Conservation (phyloP, 2,888 invertebrate genomes). For the Leptura quadrifasciata region DNA sequence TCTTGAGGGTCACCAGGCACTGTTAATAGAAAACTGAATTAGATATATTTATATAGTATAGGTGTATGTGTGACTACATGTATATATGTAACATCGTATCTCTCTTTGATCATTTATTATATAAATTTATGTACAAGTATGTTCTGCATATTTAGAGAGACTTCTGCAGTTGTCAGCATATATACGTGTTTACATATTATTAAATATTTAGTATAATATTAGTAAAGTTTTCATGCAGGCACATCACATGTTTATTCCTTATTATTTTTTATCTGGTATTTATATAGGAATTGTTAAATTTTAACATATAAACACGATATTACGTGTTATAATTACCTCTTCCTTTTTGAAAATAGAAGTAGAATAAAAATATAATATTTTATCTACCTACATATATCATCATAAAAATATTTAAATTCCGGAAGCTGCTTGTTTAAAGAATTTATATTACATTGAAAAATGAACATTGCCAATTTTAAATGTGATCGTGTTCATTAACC, state of each 20-base stretch:
- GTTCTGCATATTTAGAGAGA: no score
- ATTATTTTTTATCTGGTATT: constrained; percentile 60
- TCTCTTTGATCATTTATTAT: no score
- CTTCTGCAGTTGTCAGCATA: no score
- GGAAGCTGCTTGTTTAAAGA: constrained; percentile 44
- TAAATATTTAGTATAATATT: constrained; percentile 14
- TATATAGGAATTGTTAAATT: constrained; percentile 71
- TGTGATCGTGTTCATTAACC: constrained; percentile 50
- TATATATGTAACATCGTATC: no score
- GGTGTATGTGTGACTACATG: neutral
- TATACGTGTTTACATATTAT: no score
- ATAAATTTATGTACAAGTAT: no score
- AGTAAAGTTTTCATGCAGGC: constrained; percentile 69
- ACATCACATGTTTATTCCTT: constrained; percentile 69
- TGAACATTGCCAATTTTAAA: constrained; percentile 20
- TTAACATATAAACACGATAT: constrained; percentile 84
- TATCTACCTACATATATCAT: constrained; percentile 43
- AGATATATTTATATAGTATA: constrained; percentile 11
- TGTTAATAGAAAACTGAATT: constrained; percentile 75
- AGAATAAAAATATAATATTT: constrained; percentile 46
- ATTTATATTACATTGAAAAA: constrained; percentile 35
- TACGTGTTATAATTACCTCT: constrained; percentile 72
- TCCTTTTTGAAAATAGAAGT: constrained; percentile 59
- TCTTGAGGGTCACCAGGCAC: constrained; percentile 98
- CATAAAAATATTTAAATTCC: constrained; percentile 44